Evolutionary conservation across 2,113 vertebrate species (phyloP).

Genomic region (Antechinus flavipes): DNA sequence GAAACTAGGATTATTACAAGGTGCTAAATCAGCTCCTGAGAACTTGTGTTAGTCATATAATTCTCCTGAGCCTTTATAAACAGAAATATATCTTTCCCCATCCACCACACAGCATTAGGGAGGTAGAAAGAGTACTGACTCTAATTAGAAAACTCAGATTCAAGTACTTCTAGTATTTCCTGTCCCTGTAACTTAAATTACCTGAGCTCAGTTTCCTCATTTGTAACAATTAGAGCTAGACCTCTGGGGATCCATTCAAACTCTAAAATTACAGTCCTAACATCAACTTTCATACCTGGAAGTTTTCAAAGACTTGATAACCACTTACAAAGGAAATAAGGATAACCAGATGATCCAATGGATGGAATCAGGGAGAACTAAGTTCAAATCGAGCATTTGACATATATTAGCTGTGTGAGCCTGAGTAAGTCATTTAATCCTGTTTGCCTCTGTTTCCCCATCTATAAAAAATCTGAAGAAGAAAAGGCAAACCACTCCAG

Average conservation of each 20-base stretch:
- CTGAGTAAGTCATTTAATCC: too few species aligned
- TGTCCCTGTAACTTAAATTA: neutral
- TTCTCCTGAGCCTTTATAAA: neutral
- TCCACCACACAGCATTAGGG: neutral
- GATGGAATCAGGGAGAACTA: too few species aligned
- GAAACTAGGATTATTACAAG: too few species aligned
- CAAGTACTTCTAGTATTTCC: neutral
- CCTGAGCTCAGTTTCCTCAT: neutral
- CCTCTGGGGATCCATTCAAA: neutral
- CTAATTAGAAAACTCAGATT: neutral
- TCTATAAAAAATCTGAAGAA: too few species aligned
- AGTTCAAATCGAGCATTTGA: too few species aligned
- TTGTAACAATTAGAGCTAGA: neutral
- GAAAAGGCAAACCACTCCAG: too few species aligned
- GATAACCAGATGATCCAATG: too few species aligned
- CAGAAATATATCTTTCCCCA: neutral
- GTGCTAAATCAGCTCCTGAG: neutral
- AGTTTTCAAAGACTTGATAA: neutral
- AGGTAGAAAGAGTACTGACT: neutral
- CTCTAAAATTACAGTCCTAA: neutral
- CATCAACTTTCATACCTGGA: neutral
- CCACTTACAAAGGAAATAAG: neutral
- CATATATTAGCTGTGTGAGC: too few species aligned
- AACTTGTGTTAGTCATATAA: neutral
- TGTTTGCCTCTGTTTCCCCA: too few species aligned